These are phyloP conservation scores for Sebastes matsubarae DNA, from an alignment of 2,797 vertebrate species.

Conservation along the genomic window DNA sequence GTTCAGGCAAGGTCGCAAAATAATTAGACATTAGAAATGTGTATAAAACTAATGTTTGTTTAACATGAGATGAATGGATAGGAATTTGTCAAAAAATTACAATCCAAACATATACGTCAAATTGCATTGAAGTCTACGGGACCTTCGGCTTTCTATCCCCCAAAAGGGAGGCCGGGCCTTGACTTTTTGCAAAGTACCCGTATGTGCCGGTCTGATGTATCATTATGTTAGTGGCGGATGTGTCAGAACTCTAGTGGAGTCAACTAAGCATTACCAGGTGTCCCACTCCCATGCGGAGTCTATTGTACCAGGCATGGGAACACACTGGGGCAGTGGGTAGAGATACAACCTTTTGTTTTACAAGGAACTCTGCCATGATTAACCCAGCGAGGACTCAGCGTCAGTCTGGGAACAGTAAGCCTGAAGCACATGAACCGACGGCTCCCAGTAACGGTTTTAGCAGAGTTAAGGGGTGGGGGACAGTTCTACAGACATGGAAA, in stretches of 20 bases:
- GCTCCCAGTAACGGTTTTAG: constrained; percentile 10
- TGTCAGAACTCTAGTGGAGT: constrained; percentile 33
- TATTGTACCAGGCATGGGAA: constrained; percentile 9
- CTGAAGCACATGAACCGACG: not conserved
- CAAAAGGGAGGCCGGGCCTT: too few species aligned
- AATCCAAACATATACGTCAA: too few species aligned
- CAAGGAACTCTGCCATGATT: constrained; percentile 45
- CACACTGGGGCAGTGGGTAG: constrained; percentile 2
- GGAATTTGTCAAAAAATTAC: too few species aligned
- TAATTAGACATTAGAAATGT: too few species aligned
- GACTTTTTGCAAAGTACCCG: too few species aligned
- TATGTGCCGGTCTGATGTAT: not conserved
- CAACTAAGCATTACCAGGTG: constrained; percentile 59
- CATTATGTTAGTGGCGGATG: constrained; percentile 34
- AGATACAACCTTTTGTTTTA: constrained; percentile 49
- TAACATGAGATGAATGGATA: too few species aligned
- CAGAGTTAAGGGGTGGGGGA: not conserved
- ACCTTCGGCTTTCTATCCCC: too few species aligned
- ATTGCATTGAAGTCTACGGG: too few species aligned
- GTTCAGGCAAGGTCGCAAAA: too few species aligned
- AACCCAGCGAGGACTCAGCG: constrained; percentile 11
- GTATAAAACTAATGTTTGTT: too few species aligned
- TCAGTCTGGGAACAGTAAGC: constrained; percentile 20
- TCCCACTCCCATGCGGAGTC: constrained; percentile 24
- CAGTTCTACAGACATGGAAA: constrained; percentile 14